Evolutionary conservation across 1,140 invertebrate species (phyloP), one percentile per base, ranked within the genome.

Genomic region (Aphaenogaster ashmeadi): DNA sequence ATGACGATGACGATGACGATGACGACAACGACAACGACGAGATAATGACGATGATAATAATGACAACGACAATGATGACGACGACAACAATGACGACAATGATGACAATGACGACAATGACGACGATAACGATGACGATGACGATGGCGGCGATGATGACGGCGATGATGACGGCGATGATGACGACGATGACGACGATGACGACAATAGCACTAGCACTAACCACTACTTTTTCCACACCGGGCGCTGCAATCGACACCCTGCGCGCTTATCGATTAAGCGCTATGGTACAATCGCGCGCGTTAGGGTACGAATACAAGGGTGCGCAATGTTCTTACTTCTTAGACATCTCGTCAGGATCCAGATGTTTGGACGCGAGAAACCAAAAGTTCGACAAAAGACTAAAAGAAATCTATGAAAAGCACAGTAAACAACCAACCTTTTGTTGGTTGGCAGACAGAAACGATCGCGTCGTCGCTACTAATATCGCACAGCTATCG

Each of bases 151-250:
- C 2, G 50, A 56, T 47, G 77, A 50, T 38, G 66, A 41, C 44
- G 50, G 1, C 27, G 75, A 62, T 74, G 56, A 38, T 54, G 33
- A 56, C 60, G 50, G 78, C 77, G 64, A 85, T 33, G 27, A 38
- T 15, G 11, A 78, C 36, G 47, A 84, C 21, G 58, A 71, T 41
- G 66, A 74, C 66, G 66, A 79, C 41, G 52, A 71, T 56, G 54
- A 15, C 50, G 44, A 27, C 41, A 64, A 58, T 64, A 66, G 50
- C 62, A 90, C 87, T 90, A 84, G 58, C 83, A 90, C 89, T 88
- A 88, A 27, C 78, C 87, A 85, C 72, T 89, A 91, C 90, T 91
- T 90, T 89, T 90, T 91, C 62, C 90, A 90, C 90, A 90, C 58
- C 50, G 88, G 66, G 90, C 90, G 90, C 90, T 91, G 90, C 89